Base-by-base conservation (phyloP, 2,113 vertebrate species). In the Ascaphus truei region DNA sequence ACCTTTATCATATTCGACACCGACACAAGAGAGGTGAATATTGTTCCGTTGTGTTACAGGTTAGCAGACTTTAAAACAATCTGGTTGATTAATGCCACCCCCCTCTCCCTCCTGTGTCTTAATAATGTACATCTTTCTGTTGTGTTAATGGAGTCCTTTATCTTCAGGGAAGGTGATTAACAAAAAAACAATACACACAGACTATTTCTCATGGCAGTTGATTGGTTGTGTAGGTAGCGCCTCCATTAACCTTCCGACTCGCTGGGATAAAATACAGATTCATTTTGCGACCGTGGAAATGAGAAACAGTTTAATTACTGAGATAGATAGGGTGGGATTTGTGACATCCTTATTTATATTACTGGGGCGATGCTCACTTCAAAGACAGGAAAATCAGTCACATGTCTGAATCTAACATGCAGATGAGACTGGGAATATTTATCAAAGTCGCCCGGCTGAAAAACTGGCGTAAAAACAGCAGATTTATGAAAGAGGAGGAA, bases 81-180 rank as follows among this genome's bases (percentile, higher is more conserved):
- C n/a, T n/a, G n/a, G n/a, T n/a, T n/a, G n/a, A n/a, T n/a, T n/a
- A n/a, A n/a, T n/a, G n/a, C n/a, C n/a, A n/a, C n/a, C n/a, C n/a
- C n/a, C n/a, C n/a, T n/a, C n/a, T n/a, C 12, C n/a, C 5, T 5
- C 30, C 11, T 33, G 53, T 12, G 33, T 15, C 34, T 37, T 7
- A 57, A n/a, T n/a, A n/a, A 36, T 52, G 20, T 3, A 30, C 29
- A 3, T 47, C 53, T 36, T 43, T 36, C 18, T 27, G 10, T 68
- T 36, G 53, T 68, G 3, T 43, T 69, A 59, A 69, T 69, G 4
- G 55, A 58, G 7, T 6, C 45, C 31, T 68, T 25, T 36, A 26
- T 68, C 66, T 37, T 59, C 43, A 7, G 11, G 15, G 16, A 26
- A 50, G 55, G 20, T 60, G 60, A 69, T 69, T 69, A 69, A 60